These are phyloP conservation scores for Aegotheles bennettii DNA, from an alignment of 2,113 vertebrate species.

Conservation along the genomic window DNA sequence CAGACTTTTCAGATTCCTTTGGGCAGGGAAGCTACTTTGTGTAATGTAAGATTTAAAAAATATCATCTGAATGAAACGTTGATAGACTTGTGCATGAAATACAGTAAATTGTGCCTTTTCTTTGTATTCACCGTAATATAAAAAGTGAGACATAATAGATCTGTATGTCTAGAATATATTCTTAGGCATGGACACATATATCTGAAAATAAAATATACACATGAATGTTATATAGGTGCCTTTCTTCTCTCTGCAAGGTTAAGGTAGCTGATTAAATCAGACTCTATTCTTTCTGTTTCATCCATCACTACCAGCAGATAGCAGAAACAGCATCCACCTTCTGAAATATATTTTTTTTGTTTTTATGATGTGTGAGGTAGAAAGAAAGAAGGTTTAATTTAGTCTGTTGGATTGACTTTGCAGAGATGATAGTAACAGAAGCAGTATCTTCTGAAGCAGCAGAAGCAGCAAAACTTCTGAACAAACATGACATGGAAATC, in stretches of 20 bases:
- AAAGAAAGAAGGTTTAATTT: conserved; percentile 27
- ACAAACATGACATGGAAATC: conserved; percentile 23
- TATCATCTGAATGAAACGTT: neutral
- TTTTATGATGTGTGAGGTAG: conserved; percentile 29
- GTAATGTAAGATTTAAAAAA: conserved; percentile 13
- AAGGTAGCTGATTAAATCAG: conserved; percentile 43
- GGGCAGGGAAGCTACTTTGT: neutral
- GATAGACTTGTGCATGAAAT: neutral
- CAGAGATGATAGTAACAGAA: neutral
- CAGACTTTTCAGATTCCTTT: conserved; percentile 4
- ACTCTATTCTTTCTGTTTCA: conserved; percentile 18
- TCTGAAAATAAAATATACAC: conserved; percentile 26
- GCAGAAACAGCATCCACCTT: conserved; percentile 6
- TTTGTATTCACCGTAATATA: neutral
- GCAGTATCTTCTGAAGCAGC: conserved; percentile 2
- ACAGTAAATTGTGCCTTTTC: neutral
- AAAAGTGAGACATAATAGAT: neutral
- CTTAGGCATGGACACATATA: neutral
- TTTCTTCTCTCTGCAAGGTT: conserved; percentile 43
- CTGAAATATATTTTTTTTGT: neutral
- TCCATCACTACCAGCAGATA: conserved; percentile 34
- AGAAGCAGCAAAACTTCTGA: too few species aligned
- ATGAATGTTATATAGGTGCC: conserved; percentile 1
- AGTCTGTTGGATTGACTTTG: conserved; percentile 27
- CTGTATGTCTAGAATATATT: neutral